These are phyloP conservation scores for Cyclura pinguis DNA, from an alignment of 2,797 vertebrate species.

Conservation along the genomic window DNA sequence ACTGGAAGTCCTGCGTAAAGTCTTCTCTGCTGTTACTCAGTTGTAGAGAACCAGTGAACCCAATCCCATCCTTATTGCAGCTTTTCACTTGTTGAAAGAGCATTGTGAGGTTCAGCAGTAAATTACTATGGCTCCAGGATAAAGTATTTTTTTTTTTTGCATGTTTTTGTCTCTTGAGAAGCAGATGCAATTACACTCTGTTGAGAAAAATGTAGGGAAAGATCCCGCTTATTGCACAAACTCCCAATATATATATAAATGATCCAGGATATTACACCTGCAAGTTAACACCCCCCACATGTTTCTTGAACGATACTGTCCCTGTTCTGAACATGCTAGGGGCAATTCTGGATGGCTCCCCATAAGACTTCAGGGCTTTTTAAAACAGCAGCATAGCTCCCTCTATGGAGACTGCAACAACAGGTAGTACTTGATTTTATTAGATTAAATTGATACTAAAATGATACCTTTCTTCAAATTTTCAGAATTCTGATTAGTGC, in stretches of 20 bases:
- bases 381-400: background rate
- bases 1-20: background rate
- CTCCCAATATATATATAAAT: background rate
- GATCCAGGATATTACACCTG: background rate
- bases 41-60: background rate
- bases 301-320: background rate
- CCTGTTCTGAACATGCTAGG: background rate
- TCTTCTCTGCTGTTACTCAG: background rate
- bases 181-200: too few relatives aligned
- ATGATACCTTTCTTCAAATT: background rate
- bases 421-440: background rate
- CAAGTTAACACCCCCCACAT: background rate
- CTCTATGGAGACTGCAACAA: background rate
- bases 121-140: background rate
- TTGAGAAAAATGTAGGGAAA: background rate
- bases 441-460: background rate
- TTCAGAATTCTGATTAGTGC: background rate
- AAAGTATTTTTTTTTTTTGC: background rate
- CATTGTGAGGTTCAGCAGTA: background rate
- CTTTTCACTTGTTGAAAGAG: background rate
- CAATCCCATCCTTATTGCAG: background rate
- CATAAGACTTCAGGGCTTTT: too few relatives aligned
- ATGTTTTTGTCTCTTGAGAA: background rate
- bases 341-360: background rate
- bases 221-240: background rate